Conservation (phyloP, 2,113 vertebrate species). For the Semnopithecus entellus region DNA sequence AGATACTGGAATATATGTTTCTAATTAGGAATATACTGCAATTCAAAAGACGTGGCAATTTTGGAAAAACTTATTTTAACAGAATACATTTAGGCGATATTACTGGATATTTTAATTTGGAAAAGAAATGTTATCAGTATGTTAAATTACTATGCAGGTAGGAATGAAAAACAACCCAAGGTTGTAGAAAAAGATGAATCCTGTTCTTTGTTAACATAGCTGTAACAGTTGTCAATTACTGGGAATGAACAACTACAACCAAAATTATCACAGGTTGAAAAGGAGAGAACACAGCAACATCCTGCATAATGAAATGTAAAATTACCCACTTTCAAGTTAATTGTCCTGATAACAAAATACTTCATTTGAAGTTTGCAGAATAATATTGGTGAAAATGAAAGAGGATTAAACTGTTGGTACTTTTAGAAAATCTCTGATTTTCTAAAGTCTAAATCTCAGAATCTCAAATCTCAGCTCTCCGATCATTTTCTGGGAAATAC, state of each 20-base stretch:
- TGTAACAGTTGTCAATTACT: neutral
- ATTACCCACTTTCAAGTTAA: neutral
- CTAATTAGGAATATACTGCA: neutral
- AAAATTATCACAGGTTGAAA: neutral
- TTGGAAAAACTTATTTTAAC: neutral
- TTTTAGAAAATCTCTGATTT: conserved; percentile 5
- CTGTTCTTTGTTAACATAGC: neutral
- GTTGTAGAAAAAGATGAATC: neutral
- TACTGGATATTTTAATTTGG: neutral
- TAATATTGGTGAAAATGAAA: neutral
- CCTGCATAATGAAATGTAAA: neutral
- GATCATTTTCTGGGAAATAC: neutral
- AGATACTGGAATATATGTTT: neutral
- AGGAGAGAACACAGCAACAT: neutral
- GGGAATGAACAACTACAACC: neutral
- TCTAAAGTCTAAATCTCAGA: neutral
- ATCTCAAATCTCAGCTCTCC: neutral
- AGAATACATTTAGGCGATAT: neutral
- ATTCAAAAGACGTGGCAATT: neutral
- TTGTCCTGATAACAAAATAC: neutral
- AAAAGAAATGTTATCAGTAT: neutral
- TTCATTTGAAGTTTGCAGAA: neutral
- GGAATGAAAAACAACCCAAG: neutral
- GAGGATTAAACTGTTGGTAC: neutral
- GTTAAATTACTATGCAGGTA: neutral